Evolutionary conservation across 2,888 invertebrate genomes (phyloP).

Genomic region (Leucoptera coffeella): DNA sequence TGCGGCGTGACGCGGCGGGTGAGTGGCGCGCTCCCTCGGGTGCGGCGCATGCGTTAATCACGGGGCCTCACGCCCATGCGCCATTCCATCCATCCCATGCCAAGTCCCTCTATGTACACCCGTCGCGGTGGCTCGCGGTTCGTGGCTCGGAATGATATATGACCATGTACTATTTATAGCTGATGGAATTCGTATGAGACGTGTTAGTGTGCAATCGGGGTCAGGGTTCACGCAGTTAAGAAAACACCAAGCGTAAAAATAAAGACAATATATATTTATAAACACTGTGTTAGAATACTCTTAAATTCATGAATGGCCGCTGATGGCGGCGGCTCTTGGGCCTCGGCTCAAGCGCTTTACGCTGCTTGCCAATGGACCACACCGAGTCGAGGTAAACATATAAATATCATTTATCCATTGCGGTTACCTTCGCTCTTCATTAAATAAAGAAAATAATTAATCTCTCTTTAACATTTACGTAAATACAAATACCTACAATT

Average conservation of each 20-base stretch:
- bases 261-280: conserved; percentile 54
- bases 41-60: conserved; percentile 6
- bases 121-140: conserved; percentile 5
- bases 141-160: conserved; percentile 2
- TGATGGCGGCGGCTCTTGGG: too few relatives aligned
- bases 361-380: too few relatives aligned
- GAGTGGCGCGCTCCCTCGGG: too few relatives aligned
- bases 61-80: conserved; percentile 8
- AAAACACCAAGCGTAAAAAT: conserved; percentile 46
- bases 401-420: conserved; percentile 47
- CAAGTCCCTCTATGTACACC: too few relatives aligned
- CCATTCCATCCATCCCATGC: too few relatives aligned
- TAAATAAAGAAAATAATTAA: conserved; percentile 47
- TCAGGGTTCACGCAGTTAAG: conserved; percentile 31
- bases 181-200: conserved; percentile 34
- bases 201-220: conserved; percentile 16
- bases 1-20: conserved; percentile 55
- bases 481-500: conserved; percentile 38
- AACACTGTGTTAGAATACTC: conserved; percentile 55
- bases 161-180: conserved; percentile 26
- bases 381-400: too few relatives aligned
- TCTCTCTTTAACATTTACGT: conserved; percentile 43
- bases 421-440: too few relatives aligned
- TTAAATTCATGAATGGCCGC: conserved; percentile 51
- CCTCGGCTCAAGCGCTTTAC: too few relatives aligned